phyloP scores from a whole-genome alignment of 2,113 vertebrate genomes.

The Oreotrochilus melanogaster region DNA sequence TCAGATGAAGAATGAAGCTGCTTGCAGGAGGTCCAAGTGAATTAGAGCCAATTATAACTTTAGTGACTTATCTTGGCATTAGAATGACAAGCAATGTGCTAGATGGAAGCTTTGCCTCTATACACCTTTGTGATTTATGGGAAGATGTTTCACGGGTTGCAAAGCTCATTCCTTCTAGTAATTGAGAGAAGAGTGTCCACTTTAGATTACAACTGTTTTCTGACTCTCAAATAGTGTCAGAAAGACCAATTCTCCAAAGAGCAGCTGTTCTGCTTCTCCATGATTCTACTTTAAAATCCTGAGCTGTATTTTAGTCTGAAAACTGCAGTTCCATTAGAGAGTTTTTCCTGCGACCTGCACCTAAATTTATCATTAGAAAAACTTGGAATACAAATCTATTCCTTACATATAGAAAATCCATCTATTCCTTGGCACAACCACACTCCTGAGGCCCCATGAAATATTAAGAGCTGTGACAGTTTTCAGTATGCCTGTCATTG shows the following conservation, averaged over 20 bases:
- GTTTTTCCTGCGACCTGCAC: background rate
- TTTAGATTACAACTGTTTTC: background rate
- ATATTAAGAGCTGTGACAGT: background rate
- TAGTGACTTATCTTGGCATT: slow-evolving; percentile 44
- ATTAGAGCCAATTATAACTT: slow-evolving; percentile 55
- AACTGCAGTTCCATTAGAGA: background rate
- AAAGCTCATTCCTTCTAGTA: background rate
- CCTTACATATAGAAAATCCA: background rate
- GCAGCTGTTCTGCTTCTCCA: background rate
- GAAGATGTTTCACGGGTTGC: background rate
- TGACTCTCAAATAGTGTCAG: background rate
- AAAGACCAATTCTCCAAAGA: background rate
- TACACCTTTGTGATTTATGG: background rate
- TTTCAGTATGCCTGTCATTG: background rate
- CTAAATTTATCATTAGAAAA: background rate
- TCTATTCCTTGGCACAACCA: background rate
- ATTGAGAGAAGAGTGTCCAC: background rate
- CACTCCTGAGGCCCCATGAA: background rate
- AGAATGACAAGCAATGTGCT: background rate
- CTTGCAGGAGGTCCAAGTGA: slow-evolving; percentile 16
- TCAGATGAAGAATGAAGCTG: slow-evolving; percentile 11
- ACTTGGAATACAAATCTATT: background rate
- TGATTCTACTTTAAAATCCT: background rate
- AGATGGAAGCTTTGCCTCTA: background rate
- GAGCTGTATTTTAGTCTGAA: background rate